Evolutionary conservation across 1,140 invertebrate genomes (phyloP), one percentile per base, ranked within the genome.

Genomic region (Ylistrum balloti): DNA sequence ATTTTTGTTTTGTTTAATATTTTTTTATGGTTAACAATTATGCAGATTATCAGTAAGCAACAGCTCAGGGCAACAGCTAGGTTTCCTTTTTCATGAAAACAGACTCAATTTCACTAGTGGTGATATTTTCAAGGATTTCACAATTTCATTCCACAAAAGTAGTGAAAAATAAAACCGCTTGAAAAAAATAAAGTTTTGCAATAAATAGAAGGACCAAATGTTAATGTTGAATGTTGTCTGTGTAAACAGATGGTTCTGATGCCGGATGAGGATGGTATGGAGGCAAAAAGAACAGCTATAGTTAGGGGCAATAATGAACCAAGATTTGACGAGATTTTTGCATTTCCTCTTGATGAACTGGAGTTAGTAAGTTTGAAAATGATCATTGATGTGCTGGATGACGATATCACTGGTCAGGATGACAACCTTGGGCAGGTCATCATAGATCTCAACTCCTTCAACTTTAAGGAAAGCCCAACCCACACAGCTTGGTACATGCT

Each of bases 371-470:
- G 89, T 86, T 86, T 91, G 33, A 90, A 93, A 87, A 90, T 91
- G 48, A 88, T 95, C 9, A 90, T 94, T 1, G 93, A 96, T 87
- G 94, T 96, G 0, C 93, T 94, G 93, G 95, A 96, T 85, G 90
- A 95, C 74, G 94, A 94, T 34, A 88, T 94, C 7, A 90, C 94
- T 13, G 92, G 90, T 15, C 91, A 90, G 85, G 94, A 95, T 92
- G 95, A 96, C 89, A 93, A 95, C 86, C 89, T 95, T 9, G 95
- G 95, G 20, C 94, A 96, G 88, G 92, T 93, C 13, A 94, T 95
- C 13, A 91, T 95, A 28, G 86, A 92, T 32, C 90, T 94, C 86
- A 93, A 90, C 7, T 89, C 90, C 33, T 93, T 94, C 86, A 92
- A 94, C 87, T 94, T 95, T 45, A 86, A 90, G 56, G 87, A 92